phyloP scores from a whole-genome alignment of 2,113 vertebrate genomes.

The Antechinus flavipes region DNA sequence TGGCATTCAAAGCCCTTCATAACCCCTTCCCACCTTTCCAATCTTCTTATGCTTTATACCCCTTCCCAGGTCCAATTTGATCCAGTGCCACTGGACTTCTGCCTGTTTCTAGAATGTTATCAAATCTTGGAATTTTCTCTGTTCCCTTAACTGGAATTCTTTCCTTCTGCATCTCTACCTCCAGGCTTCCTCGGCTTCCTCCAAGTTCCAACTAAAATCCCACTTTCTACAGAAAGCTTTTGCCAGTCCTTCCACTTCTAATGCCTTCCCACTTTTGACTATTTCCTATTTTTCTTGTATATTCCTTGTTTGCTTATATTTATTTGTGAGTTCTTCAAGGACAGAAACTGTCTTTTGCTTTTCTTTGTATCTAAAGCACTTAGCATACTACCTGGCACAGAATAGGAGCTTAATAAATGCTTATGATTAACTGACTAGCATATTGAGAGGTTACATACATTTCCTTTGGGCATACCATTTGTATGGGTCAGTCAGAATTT shows the following conservation, averaged over 20 bases:
- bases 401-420: neutral
- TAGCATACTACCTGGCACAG: neutral
- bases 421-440: neutral
- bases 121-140: neutral
- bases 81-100: neutral
- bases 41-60: neutral
- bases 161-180: neutral
- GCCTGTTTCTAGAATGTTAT: neutral
- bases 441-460: neutral
- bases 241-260: neutral
- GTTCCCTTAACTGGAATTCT: neutral
- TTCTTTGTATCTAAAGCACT: neutral
- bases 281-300: neutral
- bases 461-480: neutral
- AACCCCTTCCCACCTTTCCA: neutral
- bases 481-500: neutral
- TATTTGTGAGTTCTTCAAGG: neutral
- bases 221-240: neutral
- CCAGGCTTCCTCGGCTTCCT: neutral
- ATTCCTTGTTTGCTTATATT: neutral
- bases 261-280: neutral
- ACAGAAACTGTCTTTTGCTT: neutral
- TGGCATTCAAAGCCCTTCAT: neutral
- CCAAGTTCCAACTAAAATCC: neutral
- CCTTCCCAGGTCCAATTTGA: neutral